Percentiles rank a stretch among this genome's conserved stretches.
Conservation (phyloP, 2,888 invertebrate species). For the Malachius bipustulatus region DNA sequence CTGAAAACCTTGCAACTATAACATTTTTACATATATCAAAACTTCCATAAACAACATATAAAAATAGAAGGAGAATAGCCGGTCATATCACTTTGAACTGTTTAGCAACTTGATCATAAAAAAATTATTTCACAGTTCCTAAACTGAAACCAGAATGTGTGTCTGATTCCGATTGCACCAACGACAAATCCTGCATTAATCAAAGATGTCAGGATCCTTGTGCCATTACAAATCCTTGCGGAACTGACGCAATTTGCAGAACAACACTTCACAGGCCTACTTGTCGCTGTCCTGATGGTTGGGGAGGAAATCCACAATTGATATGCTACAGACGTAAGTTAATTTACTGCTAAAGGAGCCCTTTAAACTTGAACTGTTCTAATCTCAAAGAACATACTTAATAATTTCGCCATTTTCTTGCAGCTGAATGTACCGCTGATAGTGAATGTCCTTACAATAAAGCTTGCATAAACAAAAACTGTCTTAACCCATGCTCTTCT, state of each 20-base stretch:
- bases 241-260: constrained; percentile 66
- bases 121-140: constrained; percentile 32
- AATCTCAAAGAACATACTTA: too few relatives aligned
- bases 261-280: constrained; percentile 67
- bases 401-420: too few relatives aligned
- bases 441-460: constrained; percentile 76
- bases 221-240: constrained; percentile 63
- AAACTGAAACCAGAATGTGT: constrained; percentile 54
- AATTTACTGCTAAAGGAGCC: not conserved
- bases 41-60: too few relatives aligned
- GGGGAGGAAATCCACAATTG: constrained; percentile 78
- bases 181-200: constrained; percentile 68
- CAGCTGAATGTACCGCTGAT: constrained; percentile 71
- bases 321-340: constrained; percentile 77
- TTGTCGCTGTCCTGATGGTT: constrained; percentile 74
- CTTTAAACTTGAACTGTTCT: constrained; percentile 2
- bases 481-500: constrained; percentile 61
- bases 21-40: too few relatives aligned
- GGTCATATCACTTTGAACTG: too few relatives aligned
- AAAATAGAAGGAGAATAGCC: too few relatives aligned
- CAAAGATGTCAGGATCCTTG: constrained; percentile 74
- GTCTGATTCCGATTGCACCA: constrained; percentile 62
- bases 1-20: too few relatives aligned
- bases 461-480: constrained; percentile 65
- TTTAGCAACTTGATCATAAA: too few relatives aligned